A percentile compares a stretch with the other conserved stretches of the same genome.
Evolutionary conservation across 2,888 invertebrate genomes (phyloP).

Genomic region (Tricholauxania praeusta): DNA sequence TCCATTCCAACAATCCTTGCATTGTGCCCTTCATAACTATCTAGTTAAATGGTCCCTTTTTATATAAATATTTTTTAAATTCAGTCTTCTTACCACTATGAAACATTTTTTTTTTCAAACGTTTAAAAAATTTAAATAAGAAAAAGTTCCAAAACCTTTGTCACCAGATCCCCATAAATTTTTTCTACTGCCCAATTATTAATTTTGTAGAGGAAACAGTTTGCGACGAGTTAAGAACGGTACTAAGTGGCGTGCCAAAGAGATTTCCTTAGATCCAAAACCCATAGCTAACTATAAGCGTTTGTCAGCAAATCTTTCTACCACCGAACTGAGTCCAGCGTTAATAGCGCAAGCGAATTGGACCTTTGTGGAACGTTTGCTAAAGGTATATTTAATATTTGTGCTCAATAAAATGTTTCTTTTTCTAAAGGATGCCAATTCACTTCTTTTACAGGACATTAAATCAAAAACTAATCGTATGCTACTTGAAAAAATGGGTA

Average conservation of each 20-base stretch:
- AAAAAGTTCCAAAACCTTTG: slow-evolving; percentile 18
- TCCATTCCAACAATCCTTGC: background rate
- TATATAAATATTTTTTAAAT: background rate
- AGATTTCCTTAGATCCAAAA: slow-evolving; percentile 71
- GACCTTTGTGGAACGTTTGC: slow-evolving; percentile 96
- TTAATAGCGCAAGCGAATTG: slow-evolving; percentile 96
- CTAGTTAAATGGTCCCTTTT: no score
- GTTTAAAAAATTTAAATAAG: slow-evolving; percentile 1
- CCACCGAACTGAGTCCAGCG: slow-evolving; percentile 77
- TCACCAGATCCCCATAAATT: slow-evolving; percentile 13
- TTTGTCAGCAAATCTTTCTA: slow-evolving; percentile 65
- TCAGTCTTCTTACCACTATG: background rate
- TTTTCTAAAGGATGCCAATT: background rate
- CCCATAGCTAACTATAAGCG: slow-evolving; percentile 62
- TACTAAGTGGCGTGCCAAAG: slow-evolving; percentile 75
- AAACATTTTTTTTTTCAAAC: slow-evolving; percentile 3
- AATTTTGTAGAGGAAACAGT: slow-evolving; percentile 68
- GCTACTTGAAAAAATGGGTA: slow-evolving; percentile 99
- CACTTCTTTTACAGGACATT: slow-evolving; percentile 75
- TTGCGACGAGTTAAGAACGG: slow-evolving; percentile 73
- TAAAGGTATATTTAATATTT: slow-evolving; percentile 76
- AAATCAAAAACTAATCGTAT: slow-evolving; percentile 97
- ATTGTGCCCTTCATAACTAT: background rate
- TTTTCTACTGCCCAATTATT: slow-evolving; percentile 39
- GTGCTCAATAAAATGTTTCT: background rate